A percentile compares a stretch with the other conserved stretches of the same genome.
These are phyloP conservation scores for Melinaea menophilus DNA, from an alignment of 2,888 invertebrate species.

Conservation along the genomic window DNA sequence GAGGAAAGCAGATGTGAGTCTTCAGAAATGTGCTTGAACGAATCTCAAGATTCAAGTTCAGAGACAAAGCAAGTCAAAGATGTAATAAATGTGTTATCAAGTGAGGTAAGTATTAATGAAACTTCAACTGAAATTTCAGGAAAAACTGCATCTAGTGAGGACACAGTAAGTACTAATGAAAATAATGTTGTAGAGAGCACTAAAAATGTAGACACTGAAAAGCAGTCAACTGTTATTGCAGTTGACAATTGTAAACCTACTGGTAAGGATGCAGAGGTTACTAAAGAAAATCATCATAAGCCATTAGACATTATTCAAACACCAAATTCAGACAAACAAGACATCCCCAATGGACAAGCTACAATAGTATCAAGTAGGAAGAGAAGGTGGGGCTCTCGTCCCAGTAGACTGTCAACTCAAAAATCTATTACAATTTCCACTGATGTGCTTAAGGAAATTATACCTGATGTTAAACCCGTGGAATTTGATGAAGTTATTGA, in stretches of 20 bases:
- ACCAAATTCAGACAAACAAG: conserved; percentile 33
- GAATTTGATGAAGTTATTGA: conserved; percentile 78
- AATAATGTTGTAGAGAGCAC: conserved; percentile 66
- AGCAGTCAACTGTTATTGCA: conserved; percentile 39
- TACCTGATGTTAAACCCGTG: conserved; percentile 80
- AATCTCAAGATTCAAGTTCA: conserved; percentile 40
- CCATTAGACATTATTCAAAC: background rate
- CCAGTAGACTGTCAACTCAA: conserved; percentile 71
- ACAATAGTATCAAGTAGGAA: conserved; percentile 59
- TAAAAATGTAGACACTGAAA: conserved; percentile 39
- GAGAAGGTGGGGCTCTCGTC: conserved; percentile 69
- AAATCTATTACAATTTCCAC: conserved; percentile 85
- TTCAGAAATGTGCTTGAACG: conserved; percentile 48
- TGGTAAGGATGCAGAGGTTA: conserved; percentile 34
- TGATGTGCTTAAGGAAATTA: conserved; percentile 83
- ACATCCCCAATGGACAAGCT: conserved; percentile 56
- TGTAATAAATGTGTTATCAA: conserved; percentile 28
- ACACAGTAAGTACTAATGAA: conserved; percentile 55
- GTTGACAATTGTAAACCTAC: conserved; percentile 28
- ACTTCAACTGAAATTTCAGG: conserved; percentile 49
- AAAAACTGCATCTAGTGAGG: conserved; percentile 47
- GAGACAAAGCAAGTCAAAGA: conserved; percentile 39
- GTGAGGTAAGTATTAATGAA: conserved; percentile 69
- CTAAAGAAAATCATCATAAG: conserved; percentile 12
- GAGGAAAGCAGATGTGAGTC: conserved; percentile 60